These are phyloP conservation scores for Sphaerodactylus townsendi DNA, from an alignment of 2,113 vertebrate species.

Conservation along the genomic window DNA sequence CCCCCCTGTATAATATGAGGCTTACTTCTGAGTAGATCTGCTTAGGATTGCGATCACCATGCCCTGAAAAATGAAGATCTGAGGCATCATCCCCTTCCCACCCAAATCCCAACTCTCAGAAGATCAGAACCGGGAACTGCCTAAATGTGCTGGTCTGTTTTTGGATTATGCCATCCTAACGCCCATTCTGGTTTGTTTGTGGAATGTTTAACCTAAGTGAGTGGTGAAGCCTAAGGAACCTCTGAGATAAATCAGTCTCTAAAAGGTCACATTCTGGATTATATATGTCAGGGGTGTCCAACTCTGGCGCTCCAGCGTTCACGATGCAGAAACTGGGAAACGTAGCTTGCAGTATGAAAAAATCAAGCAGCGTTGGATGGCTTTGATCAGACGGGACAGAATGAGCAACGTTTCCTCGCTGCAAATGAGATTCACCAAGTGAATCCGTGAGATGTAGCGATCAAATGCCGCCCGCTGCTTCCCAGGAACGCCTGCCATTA, in stretches of 20 bases:
- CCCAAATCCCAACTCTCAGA: not conserved
- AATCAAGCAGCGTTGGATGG: conserved; percentile 13
- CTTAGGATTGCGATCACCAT: too few species aligned
- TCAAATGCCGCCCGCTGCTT: conserved; percentile 53
- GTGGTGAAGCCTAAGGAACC: conserved; percentile 12
- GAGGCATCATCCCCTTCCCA: not conserved
- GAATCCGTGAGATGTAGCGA: conserved; percentile 19
- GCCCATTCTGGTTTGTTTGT: conserved; percentile 5
- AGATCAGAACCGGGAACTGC: not conserved
- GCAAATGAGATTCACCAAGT: conserved; percentile 20
- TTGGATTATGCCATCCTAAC: not conserved
- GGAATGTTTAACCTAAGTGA: conserved; percentile 3
- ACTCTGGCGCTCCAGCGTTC: conserved; percentile 31
- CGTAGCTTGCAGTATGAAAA: conserved; percentile 1
- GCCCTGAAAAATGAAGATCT: not conserved
- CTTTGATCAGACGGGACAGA: conserved; percentile 33
- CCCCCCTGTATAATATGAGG: too few species aligned
- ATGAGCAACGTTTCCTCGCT: conserved; percentile 41
- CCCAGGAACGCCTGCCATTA: conserved; percentile 30
- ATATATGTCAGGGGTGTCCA: too few species aligned
- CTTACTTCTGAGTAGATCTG: too few species aligned
- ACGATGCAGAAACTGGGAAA: not conserved
- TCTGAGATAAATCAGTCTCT: not conserved
- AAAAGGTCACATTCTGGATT: not conserved
- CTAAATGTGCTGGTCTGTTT: not conserved